Evolutionary conservation across 2,797 vertebrate genomes (phyloP).

Genomic region (Brachyrhaphis roseni): DNA sequence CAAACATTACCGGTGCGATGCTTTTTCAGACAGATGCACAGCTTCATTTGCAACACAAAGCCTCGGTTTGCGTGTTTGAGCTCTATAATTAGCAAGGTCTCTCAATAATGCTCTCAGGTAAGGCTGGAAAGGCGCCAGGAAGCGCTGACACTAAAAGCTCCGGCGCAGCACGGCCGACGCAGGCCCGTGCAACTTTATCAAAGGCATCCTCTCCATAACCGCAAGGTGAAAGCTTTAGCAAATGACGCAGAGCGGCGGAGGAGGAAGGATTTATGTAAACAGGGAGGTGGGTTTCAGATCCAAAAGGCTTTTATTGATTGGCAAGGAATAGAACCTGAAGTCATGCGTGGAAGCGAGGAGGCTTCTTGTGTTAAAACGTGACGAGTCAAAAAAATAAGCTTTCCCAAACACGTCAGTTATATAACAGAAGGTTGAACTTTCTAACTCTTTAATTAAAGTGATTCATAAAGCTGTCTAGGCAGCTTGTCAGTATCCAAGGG

Average conservation of each 20-base stretch:
- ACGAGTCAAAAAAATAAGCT: neutral
- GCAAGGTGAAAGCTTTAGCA: constrained; percentile 61
- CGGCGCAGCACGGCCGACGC: constrained; percentile 26
- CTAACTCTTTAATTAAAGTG: neutral
- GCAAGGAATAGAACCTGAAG: constrained; percentile 21
- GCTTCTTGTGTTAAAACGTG: neutral
- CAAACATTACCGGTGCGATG: neutral
- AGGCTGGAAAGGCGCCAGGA: constrained; percentile 35
- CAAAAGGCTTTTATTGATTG: constrained; percentile 36
- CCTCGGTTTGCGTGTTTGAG: neutral
- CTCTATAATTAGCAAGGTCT: neutral
- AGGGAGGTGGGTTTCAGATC: constrained; percentile 17
- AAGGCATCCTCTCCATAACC: constrained; percentile 42
- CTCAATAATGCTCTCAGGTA: constrained; percentile 1
- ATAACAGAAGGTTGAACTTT: neutral
- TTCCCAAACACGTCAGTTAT: neutral
- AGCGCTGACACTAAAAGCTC: constrained; percentile 53
- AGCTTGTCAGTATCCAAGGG: neutral
- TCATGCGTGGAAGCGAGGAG: neutral
- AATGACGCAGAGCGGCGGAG: constrained; percentile 25
- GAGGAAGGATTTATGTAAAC: constrained; percentile 28
- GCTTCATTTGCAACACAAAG: neutral
- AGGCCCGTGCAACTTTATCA: constrained; percentile 60
- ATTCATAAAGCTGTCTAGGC: neutral
- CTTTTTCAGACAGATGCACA: neutral